phyloP scores from a whole-genome alignment of 2,113 vertebrate genomes.

The Tragelaphus scriptus region DNA sequence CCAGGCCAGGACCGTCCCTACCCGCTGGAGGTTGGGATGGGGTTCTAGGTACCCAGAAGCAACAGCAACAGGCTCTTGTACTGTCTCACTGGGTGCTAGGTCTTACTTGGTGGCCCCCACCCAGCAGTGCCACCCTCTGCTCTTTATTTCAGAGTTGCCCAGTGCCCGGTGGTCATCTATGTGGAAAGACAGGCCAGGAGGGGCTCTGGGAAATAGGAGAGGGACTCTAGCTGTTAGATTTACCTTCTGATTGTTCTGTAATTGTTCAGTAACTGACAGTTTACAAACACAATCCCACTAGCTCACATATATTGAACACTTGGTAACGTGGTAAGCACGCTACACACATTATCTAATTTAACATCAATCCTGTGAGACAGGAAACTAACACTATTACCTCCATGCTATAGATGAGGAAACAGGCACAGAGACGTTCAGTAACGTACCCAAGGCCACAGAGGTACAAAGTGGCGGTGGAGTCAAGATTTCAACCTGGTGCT shows the following conservation, averaged over 20 bases:
- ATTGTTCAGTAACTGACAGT: neutral
- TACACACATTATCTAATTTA: too few species aligned
- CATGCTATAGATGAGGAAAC: neutral
- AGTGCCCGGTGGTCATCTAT: accelerated
- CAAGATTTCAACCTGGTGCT: neutral
- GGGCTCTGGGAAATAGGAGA: accelerated
- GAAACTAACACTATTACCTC: neutral
- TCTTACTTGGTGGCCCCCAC: neutral
- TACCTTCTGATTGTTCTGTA: neutral
- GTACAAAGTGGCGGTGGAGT: neutral
- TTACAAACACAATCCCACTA: neutral
- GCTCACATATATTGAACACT: neutral
- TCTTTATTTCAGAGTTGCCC: too few species aligned
- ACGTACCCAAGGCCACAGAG: neutral
- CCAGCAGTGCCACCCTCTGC: neutral
- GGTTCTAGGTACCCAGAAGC: neutral
- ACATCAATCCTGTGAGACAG: too few species aligned
- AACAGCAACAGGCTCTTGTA: accelerated
- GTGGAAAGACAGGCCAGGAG: neutral
- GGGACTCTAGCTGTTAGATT: neutral
- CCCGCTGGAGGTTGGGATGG: neutral
- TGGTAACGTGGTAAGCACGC: neutral
- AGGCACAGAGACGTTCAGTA: neutral
- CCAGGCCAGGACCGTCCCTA: neutral
- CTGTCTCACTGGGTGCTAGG: neutral